Base-by-base conservation (phyloP, 2,888 invertebrate species). In the Erpobdella octoculata region DNA sequence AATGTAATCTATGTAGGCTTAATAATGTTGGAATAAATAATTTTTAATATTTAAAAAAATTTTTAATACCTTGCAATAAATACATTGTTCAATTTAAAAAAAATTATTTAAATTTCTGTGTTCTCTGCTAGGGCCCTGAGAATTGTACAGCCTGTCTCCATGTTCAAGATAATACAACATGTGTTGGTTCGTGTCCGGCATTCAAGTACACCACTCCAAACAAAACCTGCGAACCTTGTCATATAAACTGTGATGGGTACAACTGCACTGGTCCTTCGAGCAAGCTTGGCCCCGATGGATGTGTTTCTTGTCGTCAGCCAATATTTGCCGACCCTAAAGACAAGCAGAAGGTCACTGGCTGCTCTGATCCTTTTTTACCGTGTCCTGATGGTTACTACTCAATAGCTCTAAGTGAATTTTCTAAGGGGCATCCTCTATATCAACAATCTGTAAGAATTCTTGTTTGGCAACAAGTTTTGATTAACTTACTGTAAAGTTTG, bases 301-400 rank as follows among this genome's bases (percentile, higher is more conserved):
- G 97, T 80, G 90, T 90, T 77, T 90, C 90, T 2, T 98, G 97
- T 83, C 90, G 90, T 77, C 89, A 91, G 31, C 61, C 65, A 21
- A 5, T 48, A 6, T 36, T 71, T 5, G 67, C 38, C 9, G 58
- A 70, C 36, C 6, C 12, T 25, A 12, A 5, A 8, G 70, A 69
- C 33, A 28, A n/a, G n/a, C 25, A 21, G 9, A 62, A 71, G n/a
- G 38, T 65, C 33, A 35, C 65, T 21, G 15, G 35, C 12, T 72
- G 72, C 36, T 31, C 70, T 2, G 28, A 53, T 28, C 64, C 70
- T 6, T 35, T 12, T n/a, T 12, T 21, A 15, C 31, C 15, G 5
- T 72, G 72, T 33, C 35, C 58, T 12, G 37, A 46, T 8, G 53
- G 64, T 5, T 72, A 46, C 21, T 72, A 58, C 37, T 59, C 38